Evolutionary conservation across 2,888 invertebrate genomes (phyloP).

Genomic region (Pardosa pseudoannulata): DNA sequence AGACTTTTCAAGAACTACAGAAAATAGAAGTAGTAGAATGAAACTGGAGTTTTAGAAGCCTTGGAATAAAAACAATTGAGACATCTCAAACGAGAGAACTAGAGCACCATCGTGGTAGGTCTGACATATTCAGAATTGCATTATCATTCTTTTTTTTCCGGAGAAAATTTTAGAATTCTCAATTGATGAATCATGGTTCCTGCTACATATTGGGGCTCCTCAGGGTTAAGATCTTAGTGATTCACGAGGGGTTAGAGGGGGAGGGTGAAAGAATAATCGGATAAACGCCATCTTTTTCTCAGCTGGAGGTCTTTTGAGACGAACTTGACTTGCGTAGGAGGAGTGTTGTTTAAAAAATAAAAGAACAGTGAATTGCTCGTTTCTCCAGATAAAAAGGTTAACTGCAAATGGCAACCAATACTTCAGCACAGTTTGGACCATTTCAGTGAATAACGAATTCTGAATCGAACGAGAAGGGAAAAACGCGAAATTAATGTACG

Average conservation of each 20-base stretch:
- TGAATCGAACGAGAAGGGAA: too few species aligned
- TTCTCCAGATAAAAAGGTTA: too few species aligned
- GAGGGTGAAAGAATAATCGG: neutral
- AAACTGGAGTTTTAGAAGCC: too few species aligned
- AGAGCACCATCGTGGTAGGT: constrained; percentile 1
- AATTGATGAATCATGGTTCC: constrained; percentile 1
- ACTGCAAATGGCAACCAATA: too few species aligned
- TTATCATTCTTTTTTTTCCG: neutral
- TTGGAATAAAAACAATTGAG: too few species aligned
- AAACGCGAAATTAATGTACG: too few species aligned
- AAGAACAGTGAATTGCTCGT: too few species aligned
- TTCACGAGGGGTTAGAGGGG: neutral
- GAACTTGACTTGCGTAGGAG: neutral
- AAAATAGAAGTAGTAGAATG: too few species aligned
- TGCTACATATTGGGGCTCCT: neutral
- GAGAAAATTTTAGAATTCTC: constrained; percentile 4
- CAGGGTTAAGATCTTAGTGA: neutral
- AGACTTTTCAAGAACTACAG: too few species aligned
- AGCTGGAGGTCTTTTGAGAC: neutral
- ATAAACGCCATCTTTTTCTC: neutral
- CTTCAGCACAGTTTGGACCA: too few species aligned
- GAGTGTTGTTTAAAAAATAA: neutral
- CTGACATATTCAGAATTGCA: neutral
- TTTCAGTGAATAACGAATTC: too few species aligned
- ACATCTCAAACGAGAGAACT: too few species aligned